Evolutionary conservation across 2,888 invertebrate genomes (phyloP), one percentile per base, ranked within the genome.

Genomic region (Rhorus exstirpatorius): DNA sequence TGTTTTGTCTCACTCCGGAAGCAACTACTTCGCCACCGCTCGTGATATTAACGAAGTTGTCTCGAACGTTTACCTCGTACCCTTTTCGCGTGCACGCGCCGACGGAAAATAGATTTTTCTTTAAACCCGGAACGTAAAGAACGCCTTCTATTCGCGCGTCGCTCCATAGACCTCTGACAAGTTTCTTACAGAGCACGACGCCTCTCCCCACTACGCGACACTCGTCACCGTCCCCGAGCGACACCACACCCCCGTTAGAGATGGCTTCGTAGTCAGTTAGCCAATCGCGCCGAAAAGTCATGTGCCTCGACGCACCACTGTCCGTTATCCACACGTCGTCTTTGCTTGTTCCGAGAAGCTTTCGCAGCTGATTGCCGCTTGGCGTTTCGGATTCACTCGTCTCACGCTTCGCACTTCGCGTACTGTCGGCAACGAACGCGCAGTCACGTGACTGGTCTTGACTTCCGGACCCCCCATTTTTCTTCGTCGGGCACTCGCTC

Each of bases 71-170:
- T 3, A 85, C 82, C 12, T 79, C 75, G 31, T 83, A 78, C 0
- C 82, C 84, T 41, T 83, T 84, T 38, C 14, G 19, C 3, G 85
- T 86, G 60, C 87, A 86, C 10, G 53, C 78, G 19, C 86, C 85
- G 12, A 88, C 85, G 0, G 88, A 89, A 51, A 89, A 88, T 58
- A 90, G 70, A 74, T 89, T 89, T 67, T 85, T 86, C 38, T 61
- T 76, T 7, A 87, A 8, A 4, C 71, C 60, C 24, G 87, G 87
- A 6, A 88, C 86, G 74, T 85, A 86, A 8, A 88, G 61, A 1
- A 74, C 67, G 1, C 44, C 26, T 1, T 74, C 67, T 0, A 61
- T 58, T 19, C 60, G 38, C 19, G 72, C 61, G 38, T 79, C 60
- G 7, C 14, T 35, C 67, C 75, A 76, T 3, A 63, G 7, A 2